phyloP scores from a whole-genome alignment of 2,888 invertebrate genomes.

The Dicyrtoma fusca region DNA sequence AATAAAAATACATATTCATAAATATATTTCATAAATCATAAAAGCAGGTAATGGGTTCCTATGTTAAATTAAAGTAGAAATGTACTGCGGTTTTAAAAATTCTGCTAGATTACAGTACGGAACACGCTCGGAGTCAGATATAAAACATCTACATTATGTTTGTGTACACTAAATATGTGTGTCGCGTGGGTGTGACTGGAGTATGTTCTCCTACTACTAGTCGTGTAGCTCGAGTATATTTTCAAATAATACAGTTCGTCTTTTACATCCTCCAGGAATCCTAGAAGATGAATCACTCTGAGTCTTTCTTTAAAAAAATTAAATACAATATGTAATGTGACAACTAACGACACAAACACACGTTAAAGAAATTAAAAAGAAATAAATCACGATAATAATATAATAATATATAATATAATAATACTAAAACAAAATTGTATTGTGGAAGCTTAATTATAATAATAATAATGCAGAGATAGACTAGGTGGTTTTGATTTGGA shows the following conservation, averaged over 20 bases:
- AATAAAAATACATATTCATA: conserved; percentile 7
- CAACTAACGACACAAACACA: conserved; percentile 25
- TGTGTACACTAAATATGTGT: not conserved
- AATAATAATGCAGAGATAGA: conserved; percentile 37
- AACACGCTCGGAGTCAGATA: conserved; percentile 16
- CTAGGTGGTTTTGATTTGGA: conserved; percentile 39
- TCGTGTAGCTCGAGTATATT: conserved; percentile 33
- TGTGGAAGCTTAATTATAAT: conserved; percentile 31
- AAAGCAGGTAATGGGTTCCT: conserved; percentile 13
- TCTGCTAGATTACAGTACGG: conserved; percentile 25
- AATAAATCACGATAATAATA: conserved; percentile 33
- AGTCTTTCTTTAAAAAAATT: conserved; percentile 33
- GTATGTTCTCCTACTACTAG: conserved; percentile 16
- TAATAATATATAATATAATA: conserved; percentile 28
- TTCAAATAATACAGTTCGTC: conserved; percentile 33
- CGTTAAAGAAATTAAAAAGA: conserved; percentile 33
- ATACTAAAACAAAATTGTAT: conserved; percentile 35
- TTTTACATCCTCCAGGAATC: conserved; percentile 19
- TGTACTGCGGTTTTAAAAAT: conserved; percentile 31
- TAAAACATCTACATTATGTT: not conserved
- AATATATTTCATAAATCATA: not conserved
- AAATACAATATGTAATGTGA: conserved; percentile 27
- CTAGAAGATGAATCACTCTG: conserved; percentile 35
- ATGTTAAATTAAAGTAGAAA: conserved; percentile 10
- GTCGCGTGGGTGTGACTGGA: not conserved